Percentiles rank a stretch among this genome's conserved stretches.
Conservation (phyloP, 2,888 invertebrate species). For the Smittia aterrima region DNA sequence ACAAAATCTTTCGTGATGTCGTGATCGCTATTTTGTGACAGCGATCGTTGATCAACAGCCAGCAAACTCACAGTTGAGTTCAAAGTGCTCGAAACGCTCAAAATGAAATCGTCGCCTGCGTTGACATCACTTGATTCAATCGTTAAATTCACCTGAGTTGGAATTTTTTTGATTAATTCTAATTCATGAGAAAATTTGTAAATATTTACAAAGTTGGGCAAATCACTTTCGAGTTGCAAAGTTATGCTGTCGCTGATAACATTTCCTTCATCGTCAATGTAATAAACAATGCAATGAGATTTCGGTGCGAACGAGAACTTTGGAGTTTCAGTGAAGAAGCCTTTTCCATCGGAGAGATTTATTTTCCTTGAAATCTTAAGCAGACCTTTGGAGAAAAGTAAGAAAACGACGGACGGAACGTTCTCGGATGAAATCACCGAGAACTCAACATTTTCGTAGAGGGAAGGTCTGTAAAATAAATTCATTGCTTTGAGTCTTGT, state of each 20-base stretch:
- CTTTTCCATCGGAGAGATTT: background rate
- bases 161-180: background rate
- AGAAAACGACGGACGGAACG: background rate
- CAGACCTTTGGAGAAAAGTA: slow-evolving; percentile 15
- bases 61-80: background rate
- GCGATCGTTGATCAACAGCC: slow-evolving; percentile 2
- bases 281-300: slow-evolving; percentile 26
- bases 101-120: background rate
- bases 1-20: slow-evolving; percentile 25
- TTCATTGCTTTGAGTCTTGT: no score
- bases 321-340: background rate
- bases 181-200: background rate
- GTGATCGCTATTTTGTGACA: background rate
- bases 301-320: slow-evolving; percentile 22
- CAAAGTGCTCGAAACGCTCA: slow-evolving; percentile 5
- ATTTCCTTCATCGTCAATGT: background rate
- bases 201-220: background rate
- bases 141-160: background rate
- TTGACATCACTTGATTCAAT: background rate
- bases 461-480: background rate
- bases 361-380: background rate
- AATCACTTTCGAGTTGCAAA: background rate
- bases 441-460: slow-evolving; percentile 8
- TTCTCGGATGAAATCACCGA: background rate
- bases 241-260: slow-evolving; percentile 15